Evolutionary conservation across 2,888 invertebrate species (phyloP).

Genomic region (Melieria omissa): DNA sequence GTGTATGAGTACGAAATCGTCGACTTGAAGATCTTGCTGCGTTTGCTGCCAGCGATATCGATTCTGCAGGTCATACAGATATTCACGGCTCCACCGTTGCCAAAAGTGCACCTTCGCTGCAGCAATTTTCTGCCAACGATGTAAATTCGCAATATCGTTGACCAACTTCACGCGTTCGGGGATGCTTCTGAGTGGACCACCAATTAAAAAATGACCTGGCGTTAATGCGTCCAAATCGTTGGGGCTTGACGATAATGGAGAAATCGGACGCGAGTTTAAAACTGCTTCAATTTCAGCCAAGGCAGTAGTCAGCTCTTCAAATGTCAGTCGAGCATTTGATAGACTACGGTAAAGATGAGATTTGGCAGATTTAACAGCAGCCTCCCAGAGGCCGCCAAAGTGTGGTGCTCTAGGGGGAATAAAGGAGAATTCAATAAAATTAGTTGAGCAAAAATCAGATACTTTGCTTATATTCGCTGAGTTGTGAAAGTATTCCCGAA

Average conservation of each 20-base stretch:
- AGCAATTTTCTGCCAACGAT: not conserved
- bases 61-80: constrained; percentile 4
- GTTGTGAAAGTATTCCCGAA: constrained; percentile 14
- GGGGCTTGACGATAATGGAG: constrained; percentile 34
- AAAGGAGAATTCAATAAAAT: constrained; percentile 19
- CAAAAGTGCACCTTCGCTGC: constrained; percentile 4
- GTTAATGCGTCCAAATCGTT: constrained; percentile 39
- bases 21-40: constrained; percentile 10
- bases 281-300: constrained; percentile 41
- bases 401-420: constrained; percentile 43
- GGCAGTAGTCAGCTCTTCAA: constrained; percentile 39
- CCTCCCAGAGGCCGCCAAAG: constrained; percentile 40
- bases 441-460: constrained; percentile 7
- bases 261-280: constrained; percentile 38
- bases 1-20: constrained; percentile 8
- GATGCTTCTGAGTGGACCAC: not conserved
- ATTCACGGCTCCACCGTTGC: constrained; percentile 1
- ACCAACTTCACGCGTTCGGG: constrained; percentile 20
- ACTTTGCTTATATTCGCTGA: not conserved
- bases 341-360: constrained; percentile 36
- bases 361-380: constrained; percentile 31
- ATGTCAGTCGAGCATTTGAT: constrained; percentile 32
- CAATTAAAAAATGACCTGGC: constrained; percentile 31
- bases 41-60: constrained; percentile 14
- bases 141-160: constrained; percentile 16